Evolutionary conservation across 2,888 invertebrate genomes (phyloP).

Genomic region (Psylliodes chrysocephalus): DNA sequence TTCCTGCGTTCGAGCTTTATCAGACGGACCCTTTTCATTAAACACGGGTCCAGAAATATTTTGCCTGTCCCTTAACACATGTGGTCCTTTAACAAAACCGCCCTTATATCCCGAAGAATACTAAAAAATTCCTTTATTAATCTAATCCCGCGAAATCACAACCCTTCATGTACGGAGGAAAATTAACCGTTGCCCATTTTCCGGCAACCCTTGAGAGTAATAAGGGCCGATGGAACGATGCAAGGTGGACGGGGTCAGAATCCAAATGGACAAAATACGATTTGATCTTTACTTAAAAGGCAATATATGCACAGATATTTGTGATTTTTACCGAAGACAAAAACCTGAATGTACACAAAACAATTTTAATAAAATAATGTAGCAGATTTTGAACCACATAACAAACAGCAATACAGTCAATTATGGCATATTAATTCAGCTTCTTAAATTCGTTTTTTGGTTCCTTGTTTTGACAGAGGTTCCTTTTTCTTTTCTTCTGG

Average conservation of each 20-base stretch:
- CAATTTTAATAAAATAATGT: slow-evolving; percentile 16
- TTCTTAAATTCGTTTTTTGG: slow-evolving; percentile 59
- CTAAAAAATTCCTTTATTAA: slow-evolving; percentile 33
- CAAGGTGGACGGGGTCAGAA: neutral
- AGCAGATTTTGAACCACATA: slow-evolving; percentile 11
- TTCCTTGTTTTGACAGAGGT: slow-evolving; percentile 59
- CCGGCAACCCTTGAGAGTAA: slow-evolving; percentile 36
- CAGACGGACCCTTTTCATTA: slow-evolving; percentile 10
- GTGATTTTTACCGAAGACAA: slow-evolving; percentile 5
- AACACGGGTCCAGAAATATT: slow-evolving; percentile 2
- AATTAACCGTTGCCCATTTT: slow-evolving; percentile 31
- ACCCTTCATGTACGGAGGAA: slow-evolving; percentile 28
- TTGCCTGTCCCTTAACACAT: slow-evolving; percentile 14
- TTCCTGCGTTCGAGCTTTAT: slow-evolving; percentile 4
- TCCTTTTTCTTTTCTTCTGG: slow-evolving; percentile 61
- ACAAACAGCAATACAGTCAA: slow-evolving; percentile 2
- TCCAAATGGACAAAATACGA: slow-evolving; percentile 10
- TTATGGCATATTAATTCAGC: slow-evolving; percentile 6
- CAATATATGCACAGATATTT: too few relatives aligned
- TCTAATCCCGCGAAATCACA: slow-evolving; percentile 31
- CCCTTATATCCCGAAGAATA: slow-evolving; percentile 23
- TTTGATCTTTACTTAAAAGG: too few relatives aligned
- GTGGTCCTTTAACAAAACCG: slow-evolving; percentile 9
- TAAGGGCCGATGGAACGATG: slow-evolving; percentile 31
- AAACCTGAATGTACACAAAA: slow-evolving; percentile 14